phyloP scores from a whole-genome alignment of 2,797 vertebrate genomes.

The Chelonia mydas region DNA sequence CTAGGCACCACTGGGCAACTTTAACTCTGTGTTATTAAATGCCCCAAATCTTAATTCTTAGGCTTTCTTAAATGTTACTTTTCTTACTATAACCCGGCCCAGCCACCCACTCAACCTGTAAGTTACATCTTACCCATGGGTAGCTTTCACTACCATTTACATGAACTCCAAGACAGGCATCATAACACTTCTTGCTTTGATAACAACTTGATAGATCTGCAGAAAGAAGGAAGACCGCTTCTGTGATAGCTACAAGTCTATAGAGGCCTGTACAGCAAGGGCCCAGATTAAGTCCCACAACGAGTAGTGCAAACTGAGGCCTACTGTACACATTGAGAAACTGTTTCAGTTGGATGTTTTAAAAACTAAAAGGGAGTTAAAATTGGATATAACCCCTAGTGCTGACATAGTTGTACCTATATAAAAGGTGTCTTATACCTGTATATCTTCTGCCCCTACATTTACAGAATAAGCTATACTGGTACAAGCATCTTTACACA shows the following conservation, averaged over 20 bases:
- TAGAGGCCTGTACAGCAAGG: background rate
- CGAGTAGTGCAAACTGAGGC: accelerated
- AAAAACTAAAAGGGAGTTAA: background rate
- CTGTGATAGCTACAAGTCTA: background rate
- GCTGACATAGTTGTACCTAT: background rate
- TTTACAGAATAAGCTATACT: background rate
- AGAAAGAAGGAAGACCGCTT: background rate
- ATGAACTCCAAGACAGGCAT: background rate
- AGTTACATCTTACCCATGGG: background rate
- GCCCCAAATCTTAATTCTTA: background rate
- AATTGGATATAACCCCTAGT: background rate
- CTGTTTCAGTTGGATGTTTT: background rate
- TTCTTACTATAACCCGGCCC: background rate
- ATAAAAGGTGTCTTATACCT: background rate
- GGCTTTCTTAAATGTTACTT: background rate
- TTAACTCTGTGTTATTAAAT: background rate
- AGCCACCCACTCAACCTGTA: accelerated
- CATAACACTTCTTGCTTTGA: background rate
- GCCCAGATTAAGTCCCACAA: background rate
- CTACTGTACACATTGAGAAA: background rate
- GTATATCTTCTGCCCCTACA: too few relatives aligned
- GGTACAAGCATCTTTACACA: background rate
- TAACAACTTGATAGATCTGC: background rate
- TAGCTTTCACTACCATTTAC: background rate
- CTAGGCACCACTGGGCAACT: background rate